Conservation (phyloP, 1,140 invertebrate species). For the Drosophila oshimai region DNA sequence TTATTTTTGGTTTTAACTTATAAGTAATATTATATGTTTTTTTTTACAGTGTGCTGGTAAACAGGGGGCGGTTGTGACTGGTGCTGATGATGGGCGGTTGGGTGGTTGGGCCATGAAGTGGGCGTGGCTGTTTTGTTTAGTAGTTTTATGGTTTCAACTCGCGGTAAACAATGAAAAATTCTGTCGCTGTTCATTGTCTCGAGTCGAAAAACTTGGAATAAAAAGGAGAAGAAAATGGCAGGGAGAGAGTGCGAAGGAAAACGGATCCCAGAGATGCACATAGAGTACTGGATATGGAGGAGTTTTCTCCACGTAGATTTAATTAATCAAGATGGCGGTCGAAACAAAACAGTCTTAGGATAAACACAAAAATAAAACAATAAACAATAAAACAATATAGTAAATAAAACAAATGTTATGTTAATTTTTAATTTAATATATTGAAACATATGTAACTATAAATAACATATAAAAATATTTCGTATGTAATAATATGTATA, state of each 20-base stretch:
- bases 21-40: too few species aligned
- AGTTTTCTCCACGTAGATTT: slow-evolving; percentile 49
- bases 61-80: neutral
- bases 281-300: neutral
- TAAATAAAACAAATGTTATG: slow-evolving; percentile 29
- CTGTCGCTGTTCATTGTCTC: slow-evolving; percentile 73
- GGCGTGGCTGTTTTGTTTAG: slow-evolving; percentile 70
- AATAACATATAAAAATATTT: too few species aligned
- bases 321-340: slow-evolving; percentile 56
- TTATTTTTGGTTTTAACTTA: too few species aligned
- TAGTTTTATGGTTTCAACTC: slow-evolving; percentile 75
- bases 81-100: slow-evolving; percentile 23
- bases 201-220: slow-evolving; percentile 49
- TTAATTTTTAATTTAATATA: too few species aligned
- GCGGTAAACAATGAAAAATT: slow-evolving; percentile 65
- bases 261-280: neutral
- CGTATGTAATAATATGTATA: too few species aligned
- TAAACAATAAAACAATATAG: neutral
- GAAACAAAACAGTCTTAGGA: neutral
- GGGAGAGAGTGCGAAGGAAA: neutral
- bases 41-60: neutral
- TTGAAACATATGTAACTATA: too few species aligned
- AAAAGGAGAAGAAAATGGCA: neutral
- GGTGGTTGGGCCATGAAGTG: neutral
- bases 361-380: neutral